A percentile compares a stretch with the other conserved stretches of the same genome.
These are phyloP conservation scores for Villa cingulata DNA, from an alignment of 2,888 invertebrate genomes.

Conservation along the genomic window DNA sequence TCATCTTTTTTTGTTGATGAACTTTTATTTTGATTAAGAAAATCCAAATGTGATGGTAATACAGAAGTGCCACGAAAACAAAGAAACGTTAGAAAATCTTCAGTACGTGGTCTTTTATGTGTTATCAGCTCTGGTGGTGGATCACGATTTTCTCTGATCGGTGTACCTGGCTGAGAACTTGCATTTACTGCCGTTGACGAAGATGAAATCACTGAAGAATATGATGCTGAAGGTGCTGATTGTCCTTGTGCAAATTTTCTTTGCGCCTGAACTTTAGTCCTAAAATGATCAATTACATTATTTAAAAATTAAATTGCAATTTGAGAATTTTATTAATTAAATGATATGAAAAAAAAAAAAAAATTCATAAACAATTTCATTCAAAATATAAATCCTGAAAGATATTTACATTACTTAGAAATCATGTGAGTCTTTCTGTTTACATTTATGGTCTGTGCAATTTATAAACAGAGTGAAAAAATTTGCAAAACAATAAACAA, in stretches of 20 bases:
- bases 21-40: slow-evolving; percentile 41
- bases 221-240: slow-evolving; percentile 43
- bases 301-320: too few species aligned
- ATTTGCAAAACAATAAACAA: too few species aligned
- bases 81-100: slow-evolving; percentile 73
- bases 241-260: slow-evolving; percentile 84
- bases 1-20: slow-evolving; percentile 20
- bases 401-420: too few species aligned
- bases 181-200: slow-evolving; percentile 17
- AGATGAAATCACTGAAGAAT: slow-evolving; percentile 22
- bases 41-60: slow-evolving; percentile 57
- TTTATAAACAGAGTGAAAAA: too few species aligned
- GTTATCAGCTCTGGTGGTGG: slow-evolving; percentile 49
- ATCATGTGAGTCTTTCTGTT: too few species aligned
- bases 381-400: too few species aligned
- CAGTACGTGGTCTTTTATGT: slow-evolving; percentile 59
- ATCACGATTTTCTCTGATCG: slow-evolving; percentile 47
- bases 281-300: too few species aligned
- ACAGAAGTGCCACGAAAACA: slow-evolving; percentile 67
- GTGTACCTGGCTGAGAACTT: slow-evolving; percentile 32
- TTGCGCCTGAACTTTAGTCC: slow-evolving; percentile 72
- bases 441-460: too few species aligned
- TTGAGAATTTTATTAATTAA: too few species aligned
- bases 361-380: too few species aligned
- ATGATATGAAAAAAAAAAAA: too few species aligned